A percentile compares a stretch with the other conserved stretches of the same genome.
These are phyloP conservation scores for Peribatodes rhomboidaria DNA, from an alignment of 2,888 invertebrate species.

Conservation along the genomic window DNA sequence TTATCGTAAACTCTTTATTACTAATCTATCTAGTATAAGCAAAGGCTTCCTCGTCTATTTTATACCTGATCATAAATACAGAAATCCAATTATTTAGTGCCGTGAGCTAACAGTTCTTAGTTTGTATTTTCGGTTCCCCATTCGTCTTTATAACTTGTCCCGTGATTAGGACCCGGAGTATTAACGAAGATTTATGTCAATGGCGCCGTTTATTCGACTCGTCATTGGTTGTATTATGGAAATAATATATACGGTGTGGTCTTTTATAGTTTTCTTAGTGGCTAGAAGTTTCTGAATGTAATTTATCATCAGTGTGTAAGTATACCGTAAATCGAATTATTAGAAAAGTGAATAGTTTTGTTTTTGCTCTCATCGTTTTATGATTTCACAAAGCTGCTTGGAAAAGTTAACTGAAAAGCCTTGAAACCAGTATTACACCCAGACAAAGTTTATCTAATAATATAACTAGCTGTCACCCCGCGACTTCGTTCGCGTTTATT, in stretches of 20 bases:
- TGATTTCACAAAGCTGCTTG: too few relatives aligned
- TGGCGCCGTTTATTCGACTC: slow-evolving; percentile 65
- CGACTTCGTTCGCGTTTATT: too few relatives aligned
- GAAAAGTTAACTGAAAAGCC: too few relatives aligned
- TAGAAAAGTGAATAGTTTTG: too few relatives aligned
- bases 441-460: too few relatives aligned
- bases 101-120: slow-evolving; percentile 49
- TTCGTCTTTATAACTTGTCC: slow-evolving; percentile 60
- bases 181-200: slow-evolving; percentile 65
- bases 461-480: too few relatives aligned
- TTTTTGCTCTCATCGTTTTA: too few relatives aligned
- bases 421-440: too few relatives aligned
- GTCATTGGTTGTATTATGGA: slow-evolving; percentile 67
- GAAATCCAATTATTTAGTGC: slow-evolving; percentile 57
- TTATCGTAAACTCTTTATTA: slow-evolving; percentile 48
- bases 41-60: slow-evolving; percentile 48
- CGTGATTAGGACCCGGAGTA: slow-evolving; percentile 56
- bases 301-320: neutral
- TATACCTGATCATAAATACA: slow-evolving; percentile 47
- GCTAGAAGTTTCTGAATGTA: slow-evolving; percentile 3
- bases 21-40: too few relatives aligned
- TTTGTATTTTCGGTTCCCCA: slow-evolving; percentile 55
- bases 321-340: neutral
- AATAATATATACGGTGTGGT: slow-evolving; percentile 60
- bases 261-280: slow-evolving; percentile 2